A percentile compares a stretch with the other conserved stretches of the same genome.
These are phyloP conservation scores for Timema cristinae DNA, from an alignment of 2,888 invertebrate genomes.

Conservation along the genomic window DNA sequence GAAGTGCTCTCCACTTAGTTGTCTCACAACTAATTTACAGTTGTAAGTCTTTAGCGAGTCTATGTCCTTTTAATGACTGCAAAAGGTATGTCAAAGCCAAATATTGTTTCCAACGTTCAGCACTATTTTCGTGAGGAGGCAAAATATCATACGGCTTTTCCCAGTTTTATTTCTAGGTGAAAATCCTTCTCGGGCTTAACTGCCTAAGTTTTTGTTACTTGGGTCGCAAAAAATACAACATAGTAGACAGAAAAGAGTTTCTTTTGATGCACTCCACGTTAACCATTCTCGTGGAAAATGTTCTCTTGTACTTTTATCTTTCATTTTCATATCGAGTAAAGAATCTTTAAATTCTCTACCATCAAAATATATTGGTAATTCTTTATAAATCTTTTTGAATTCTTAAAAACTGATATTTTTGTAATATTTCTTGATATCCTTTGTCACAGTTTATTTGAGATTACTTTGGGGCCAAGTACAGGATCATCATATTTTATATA, in stretches of 20 bases:
- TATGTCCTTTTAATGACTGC: background rate
- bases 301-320: background rate
- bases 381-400: too few species aligned
- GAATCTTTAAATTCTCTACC: background rate
- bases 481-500: too few species aligned
- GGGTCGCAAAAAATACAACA: background rate
- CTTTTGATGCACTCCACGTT: background rate
- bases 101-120: background rate
- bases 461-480: too few species aligned
- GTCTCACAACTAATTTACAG: background rate
- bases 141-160: background rate
- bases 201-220: background rate
- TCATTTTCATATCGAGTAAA: background rate
- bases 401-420: too few species aligned
- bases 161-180: background rate
- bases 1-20: background rate
- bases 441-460: too few species aligned
- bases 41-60: background rate
- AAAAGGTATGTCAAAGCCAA: background rate
- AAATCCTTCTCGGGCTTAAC: background rate
- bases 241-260: background rate
- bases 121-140: background rate
- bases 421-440: too few species aligned
- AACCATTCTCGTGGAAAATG: constrained; percentile 8
- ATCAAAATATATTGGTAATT: background rate